phyloP scores from a whole-genome alignment of 2,797 vertebrate species.

The Acipenser transmontanus region DNA sequence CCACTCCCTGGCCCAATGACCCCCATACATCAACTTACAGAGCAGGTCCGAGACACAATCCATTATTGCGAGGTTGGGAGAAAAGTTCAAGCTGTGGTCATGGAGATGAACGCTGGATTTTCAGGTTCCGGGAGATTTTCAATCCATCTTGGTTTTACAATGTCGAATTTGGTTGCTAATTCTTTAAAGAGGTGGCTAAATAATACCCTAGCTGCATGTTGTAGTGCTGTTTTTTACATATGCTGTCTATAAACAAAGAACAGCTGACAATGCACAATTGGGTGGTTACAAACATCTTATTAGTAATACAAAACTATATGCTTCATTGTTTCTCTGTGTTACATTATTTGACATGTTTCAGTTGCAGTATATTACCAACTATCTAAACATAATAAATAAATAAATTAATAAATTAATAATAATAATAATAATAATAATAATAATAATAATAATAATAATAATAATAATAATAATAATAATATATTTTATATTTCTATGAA shows the following conservation, averaged over 20 bases:
- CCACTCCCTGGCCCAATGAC: constrained; percentile 72
- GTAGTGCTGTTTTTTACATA: neutral
- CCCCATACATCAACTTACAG: constrained; percentile 85
- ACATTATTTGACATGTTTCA: too few species aligned
- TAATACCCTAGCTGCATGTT: neutral
- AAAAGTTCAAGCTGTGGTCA: constrained; percentile 86
- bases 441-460: neutral
- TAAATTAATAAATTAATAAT: neutral
- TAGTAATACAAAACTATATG: too few species aligned
- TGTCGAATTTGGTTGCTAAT: constrained; percentile 37
- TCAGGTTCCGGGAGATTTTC: constrained; percentile 78
- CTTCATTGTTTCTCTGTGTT: too few species aligned
- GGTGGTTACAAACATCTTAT: too few species aligned
- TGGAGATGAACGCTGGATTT: constrained; percentile 83
- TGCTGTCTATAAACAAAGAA: neutral
- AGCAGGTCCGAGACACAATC: constrained; percentile 79
- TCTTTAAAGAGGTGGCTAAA: constrained; percentile 3
- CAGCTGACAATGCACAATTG: too few species aligned
- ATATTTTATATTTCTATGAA: constrained; percentile 36
- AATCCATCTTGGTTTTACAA: constrained; percentile 77
- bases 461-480: constrained; percentile 3
- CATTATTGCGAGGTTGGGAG: constrained; percentile 85
- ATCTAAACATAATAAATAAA: too few species aligned
- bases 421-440: neutral
- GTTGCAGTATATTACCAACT: too few species aligned